Evolutionary conservation across 2,888 invertebrate species (phyloP), one percentile per base, ranked within the genome.

Genomic region (Lochmaea crataegi): DNA sequence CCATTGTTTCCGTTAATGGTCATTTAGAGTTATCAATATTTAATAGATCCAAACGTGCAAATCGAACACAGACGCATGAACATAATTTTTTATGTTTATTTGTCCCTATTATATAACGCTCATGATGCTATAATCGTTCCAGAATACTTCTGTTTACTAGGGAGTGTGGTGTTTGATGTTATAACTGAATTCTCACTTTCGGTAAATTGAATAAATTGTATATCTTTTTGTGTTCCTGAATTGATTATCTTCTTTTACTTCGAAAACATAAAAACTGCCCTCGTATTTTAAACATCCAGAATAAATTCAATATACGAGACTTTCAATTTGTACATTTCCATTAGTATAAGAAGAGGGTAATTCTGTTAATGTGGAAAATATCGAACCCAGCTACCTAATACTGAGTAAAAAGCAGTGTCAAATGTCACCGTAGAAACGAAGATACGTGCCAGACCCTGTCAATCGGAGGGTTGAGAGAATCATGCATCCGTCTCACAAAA

Each of bases 401-500:
- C 84, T 84, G 81, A 84, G 84, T 83, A 82, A 82, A 82, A 83
- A 83, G 79, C 78, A 78, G 84, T 85, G 85, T 85, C 85, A 84
- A 84, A 85, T 85, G 85, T 84, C 85, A 82, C 78, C 73, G 77
- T 75, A 76, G 63, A 76, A 82, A 18, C 32, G 61, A 63, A 56
- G 82, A 84, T 80, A 79, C 77, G 82, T 79, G 78, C 78, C 83
- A 83, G 83, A 79, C 75, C 80, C 79, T 82, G 83, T 83, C 83
- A 83, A 83, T 84, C 82, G 82, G 82, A 81, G 81, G 80, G 53
- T 18, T 38, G 53, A 42, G 53, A 83, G 84, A 84, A 82, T 82
- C 82, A 84, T 84, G 83, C 81, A 79, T 81, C 79, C 78, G 77
- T 78, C 81, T 81, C 81, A 78, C 79, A 81, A 80, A 80, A 80